phyloP scores from a whole-genome alignment of 2,113 vertebrate species.

The Lichenostomus cassidix region DNA sequence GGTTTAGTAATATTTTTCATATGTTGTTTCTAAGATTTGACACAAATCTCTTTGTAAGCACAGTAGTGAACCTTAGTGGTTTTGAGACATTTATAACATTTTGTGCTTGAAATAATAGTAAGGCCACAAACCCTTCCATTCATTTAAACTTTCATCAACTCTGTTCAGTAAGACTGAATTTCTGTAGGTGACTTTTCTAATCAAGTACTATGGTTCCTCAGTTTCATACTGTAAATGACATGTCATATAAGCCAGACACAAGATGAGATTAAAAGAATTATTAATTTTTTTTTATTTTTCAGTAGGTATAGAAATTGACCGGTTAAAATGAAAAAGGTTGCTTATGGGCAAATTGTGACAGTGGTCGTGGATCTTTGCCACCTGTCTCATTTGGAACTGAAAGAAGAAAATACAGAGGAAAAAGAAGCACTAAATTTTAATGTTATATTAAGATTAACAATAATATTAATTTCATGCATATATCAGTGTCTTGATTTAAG shows the following conservation, averaged over 20 bases:
- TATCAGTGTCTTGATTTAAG: background rate
- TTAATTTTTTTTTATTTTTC: background rate
- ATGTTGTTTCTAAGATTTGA: background rate
- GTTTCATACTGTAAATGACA: background rate
- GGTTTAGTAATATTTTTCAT: background rate
- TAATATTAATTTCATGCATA: background rate
- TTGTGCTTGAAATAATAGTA: background rate
- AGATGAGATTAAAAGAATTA: background rate
- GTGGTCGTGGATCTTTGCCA: slow-evolving; percentile 81
- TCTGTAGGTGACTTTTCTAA: background rate
- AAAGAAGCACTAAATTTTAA: background rate
- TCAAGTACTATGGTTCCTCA: background rate
- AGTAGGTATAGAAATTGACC: background rate
- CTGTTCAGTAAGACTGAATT: background rate
- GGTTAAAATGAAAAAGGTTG: slow-evolving; percentile 20
- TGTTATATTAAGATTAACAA: background rate
- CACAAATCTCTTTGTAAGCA: background rate
- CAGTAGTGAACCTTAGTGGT: background rate
- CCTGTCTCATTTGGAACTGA: slow-evolving; percentile 91
- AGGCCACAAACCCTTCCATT: background rate
- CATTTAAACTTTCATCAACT: background rate
- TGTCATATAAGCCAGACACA: background rate
- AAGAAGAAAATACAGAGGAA: slow-evolving; percentile 22
- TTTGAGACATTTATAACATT: background rate
- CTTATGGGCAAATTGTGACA: slow-evolving; percentile 88